These are phyloP conservation scores for Drosophila planitibia DNA, from an alignment of 2,888 invertebrate species.

Conservation along the genomic window DNA sequence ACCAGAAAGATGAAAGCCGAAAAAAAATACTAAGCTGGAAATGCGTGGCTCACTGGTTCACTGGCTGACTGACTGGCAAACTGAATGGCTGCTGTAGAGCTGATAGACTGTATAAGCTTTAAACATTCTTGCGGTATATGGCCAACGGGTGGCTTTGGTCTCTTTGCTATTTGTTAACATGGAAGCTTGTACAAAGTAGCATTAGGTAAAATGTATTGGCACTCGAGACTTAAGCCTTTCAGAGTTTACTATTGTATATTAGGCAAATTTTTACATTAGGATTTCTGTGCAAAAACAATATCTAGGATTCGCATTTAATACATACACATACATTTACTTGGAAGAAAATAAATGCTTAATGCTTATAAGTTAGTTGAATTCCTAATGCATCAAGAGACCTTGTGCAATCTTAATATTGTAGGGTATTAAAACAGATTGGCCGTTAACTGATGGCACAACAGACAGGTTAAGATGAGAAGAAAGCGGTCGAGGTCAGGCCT, in stretches of 20 bases:
- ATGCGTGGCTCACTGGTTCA: constrained; percentile 37
- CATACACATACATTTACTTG: neutral
- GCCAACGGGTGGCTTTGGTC: constrained; percentile 26
- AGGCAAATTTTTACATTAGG: neutral
- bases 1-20: constrained; percentile 26
- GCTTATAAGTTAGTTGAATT: neutral
- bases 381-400: neutral
- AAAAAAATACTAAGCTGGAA: constrained; percentile 58
- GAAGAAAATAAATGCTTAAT: neutral
- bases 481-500: constrained; percentile 35
- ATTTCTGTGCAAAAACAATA: neutral
- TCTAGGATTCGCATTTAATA: neutral
- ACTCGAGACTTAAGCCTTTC: constrained; percentile 50
- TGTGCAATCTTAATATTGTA: neutral
- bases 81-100: constrained; percentile 9
- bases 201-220: constrained; percentile 53
- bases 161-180: constrained; percentile 47
- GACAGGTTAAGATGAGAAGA: constrained; percentile 30
- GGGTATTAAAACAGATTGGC: constrained; percentile 45
- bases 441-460: constrained; percentile 45
- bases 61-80: constrained; percentile 33
- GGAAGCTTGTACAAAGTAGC: constrained; percentile 63
- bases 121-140: constrained; percentile 71
- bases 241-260: constrained; percentile 21
- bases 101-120: constrained; percentile 57